phyloP scores from a whole-genome alignment of 2,888 invertebrate genomes.

The Mamestra brassicae region DNA sequence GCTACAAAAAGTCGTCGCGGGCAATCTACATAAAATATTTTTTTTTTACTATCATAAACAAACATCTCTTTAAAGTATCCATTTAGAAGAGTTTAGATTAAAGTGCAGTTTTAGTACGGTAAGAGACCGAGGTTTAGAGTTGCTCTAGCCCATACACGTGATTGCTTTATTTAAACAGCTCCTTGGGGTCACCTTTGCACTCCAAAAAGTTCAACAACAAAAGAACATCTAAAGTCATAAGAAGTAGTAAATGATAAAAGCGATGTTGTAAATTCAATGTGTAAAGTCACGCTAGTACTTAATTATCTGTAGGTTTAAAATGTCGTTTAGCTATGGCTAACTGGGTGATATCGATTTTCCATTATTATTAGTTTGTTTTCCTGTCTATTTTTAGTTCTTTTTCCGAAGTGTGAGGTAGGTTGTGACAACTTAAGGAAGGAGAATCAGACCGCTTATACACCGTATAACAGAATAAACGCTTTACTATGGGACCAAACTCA shows the following conservation, averaged over 20 bases:
- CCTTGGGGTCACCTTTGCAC: too few relatives aligned
- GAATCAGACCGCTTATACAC: not conserved
- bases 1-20: too few relatives aligned
- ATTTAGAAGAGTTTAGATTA: too few relatives aligned
- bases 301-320: slow-evolving; percentile 31
- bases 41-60: too few relatives aligned
- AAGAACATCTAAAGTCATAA: not conserved
- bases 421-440: not conserved
- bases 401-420: not conserved
- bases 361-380: slow-evolving; percentile 4
- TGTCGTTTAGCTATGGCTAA: not conserved
- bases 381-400: not conserved
- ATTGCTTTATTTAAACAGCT: not conserved
- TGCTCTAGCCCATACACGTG: too few relatives aligned
- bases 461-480: too few relatives aligned
- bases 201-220: too few relatives aligned
- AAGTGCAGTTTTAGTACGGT: too few relatives aligned
- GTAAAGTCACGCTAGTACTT: slow-evolving; percentile 50
- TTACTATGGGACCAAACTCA: too few relatives aligned
- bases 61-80: too few relatives aligned
- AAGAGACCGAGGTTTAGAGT: too few relatives aligned
- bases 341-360: not conserved
- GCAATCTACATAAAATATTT: too few relatives aligned
- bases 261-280: slow-evolving; percentile 35
- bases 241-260: slow-evolving; percentile 43